phyloP scores from a whole-genome alignment of 2,113 vertebrate genomes.

The Pseudonaja textilis region DNA sequence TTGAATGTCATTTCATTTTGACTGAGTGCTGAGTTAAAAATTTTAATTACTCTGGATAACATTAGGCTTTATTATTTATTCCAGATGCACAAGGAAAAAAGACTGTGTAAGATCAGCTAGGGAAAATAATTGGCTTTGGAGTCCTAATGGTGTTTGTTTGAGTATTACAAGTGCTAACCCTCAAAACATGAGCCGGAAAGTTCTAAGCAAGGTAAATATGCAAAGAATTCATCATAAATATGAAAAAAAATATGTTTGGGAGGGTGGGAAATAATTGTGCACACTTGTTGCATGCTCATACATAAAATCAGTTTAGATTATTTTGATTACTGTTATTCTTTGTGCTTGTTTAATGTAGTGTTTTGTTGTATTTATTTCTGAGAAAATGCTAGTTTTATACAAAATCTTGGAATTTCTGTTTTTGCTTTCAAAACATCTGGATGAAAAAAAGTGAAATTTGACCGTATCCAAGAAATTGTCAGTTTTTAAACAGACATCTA shows the following conservation, averaged over 20 bases:
- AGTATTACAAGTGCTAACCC: constrained; percentile 76
- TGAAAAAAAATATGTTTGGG: neutral
- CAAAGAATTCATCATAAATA: neutral
- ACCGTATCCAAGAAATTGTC: neutral
- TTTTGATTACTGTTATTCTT: neutral
- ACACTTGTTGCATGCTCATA: neutral
- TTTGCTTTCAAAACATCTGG: neutral
- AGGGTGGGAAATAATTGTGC: neutral
- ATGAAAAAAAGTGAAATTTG: neutral
- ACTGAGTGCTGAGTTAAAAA: constrained; percentile 18
- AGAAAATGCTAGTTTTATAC: neutral
- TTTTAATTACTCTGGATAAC: constrained; percentile 4
- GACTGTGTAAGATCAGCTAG: constrained; percentile 75
- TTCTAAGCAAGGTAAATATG: constrained; percentile 60
- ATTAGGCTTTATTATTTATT: constrained; percentile 25
- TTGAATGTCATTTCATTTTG: neutral
- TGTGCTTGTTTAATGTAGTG: neutral
- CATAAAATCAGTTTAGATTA: neutral
- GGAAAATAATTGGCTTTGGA: constrained; percentile 89
- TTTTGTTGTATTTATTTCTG: neutral
- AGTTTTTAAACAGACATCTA: neutral
- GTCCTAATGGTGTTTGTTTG: constrained; percentile 79
- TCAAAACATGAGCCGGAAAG: constrained; percentile 84
- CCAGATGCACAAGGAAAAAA: constrained; percentile 82
- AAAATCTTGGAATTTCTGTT: neutral